These are phyloP conservation scores for Rhinogobio ventralis DNA, from an alignment of 2,797 vertebrate species.

Conservation along the genomic window DNA sequence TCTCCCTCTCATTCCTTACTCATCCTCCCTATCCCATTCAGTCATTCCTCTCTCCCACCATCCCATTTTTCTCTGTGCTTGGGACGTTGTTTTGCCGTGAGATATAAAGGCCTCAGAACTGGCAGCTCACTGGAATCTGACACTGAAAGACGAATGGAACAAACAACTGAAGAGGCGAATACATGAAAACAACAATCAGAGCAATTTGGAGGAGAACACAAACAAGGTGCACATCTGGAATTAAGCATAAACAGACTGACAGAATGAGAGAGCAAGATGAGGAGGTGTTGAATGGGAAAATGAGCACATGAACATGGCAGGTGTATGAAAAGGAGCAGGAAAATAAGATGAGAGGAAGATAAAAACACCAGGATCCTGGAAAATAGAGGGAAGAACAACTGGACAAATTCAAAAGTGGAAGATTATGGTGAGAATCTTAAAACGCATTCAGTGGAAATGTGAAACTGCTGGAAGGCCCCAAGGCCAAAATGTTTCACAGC, in stretches of 20 bases:
- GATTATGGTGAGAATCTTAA: constrained; percentile 11
- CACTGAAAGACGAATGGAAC: background rate
- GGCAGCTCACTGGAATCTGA: constrained; percentile 22
- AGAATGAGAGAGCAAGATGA: constrained; percentile 2
- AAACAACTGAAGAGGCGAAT: constrained; percentile 27
- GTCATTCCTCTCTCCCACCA: background rate
- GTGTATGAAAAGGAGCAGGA: constrained; percentile 23
- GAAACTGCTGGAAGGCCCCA: constrained; percentile 41
- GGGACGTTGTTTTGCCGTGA: constrained; percentile 13
- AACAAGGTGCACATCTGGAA: constrained; percentile 38
- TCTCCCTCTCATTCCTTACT: background rate
- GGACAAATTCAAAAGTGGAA: constrained; percentile 19
- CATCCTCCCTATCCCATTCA: background rate
- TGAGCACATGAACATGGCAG: constrained; percentile 48
- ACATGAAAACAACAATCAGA: constrained; percentile 19
- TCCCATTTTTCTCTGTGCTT: constrained; percentile 4
- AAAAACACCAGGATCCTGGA: constrained; percentile 13
- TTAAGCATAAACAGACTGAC: constrained; percentile 14
- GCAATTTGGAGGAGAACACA: constrained; percentile 19
- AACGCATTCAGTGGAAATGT: constrained; percentile 29
- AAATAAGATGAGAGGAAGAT: constrained; percentile 4
- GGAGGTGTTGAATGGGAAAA: constrained; percentile 17
- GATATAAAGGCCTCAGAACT: constrained; percentile 27
- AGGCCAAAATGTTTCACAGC: constrained; percentile 35
- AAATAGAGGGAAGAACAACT: constrained; percentile 23